Evolutionary conservation across 2,797 vertebrate genomes (phyloP).

Genomic region (Notoglanidium macrostoma): DNA sequence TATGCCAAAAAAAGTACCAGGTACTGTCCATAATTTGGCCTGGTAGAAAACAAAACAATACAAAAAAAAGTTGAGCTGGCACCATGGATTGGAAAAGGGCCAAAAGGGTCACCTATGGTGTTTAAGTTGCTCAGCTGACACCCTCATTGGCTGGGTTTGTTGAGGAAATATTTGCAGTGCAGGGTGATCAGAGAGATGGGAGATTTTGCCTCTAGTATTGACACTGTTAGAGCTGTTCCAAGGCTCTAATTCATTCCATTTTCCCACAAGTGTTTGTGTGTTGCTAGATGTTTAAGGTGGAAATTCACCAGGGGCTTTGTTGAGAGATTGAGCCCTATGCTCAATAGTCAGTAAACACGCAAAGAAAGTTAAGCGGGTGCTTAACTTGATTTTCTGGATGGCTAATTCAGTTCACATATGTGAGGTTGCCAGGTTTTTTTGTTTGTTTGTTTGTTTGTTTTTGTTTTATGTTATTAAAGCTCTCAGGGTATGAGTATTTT

Average conservation of each 20-base stretch:
- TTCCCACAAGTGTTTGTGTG: not conserved
- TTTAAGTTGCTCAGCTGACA: conserved; percentile 3
- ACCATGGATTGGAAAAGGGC: too few relatives aligned
- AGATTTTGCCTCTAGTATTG: conserved; percentile 35
- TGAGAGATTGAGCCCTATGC: not conserved
- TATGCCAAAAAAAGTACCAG: too few relatives aligned
- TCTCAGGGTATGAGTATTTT: not conserved
- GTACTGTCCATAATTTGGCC: too few relatives aligned
- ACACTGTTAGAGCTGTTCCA: conserved; percentile 20
- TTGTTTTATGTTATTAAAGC: not conserved
- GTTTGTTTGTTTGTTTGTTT: too few relatives aligned
- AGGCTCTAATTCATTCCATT: not conserved
- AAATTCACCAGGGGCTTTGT: not conserved
- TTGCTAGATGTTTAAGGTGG: not conserved
- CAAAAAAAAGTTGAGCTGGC: too few relatives aligned
- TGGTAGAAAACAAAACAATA: too few relatives aligned
- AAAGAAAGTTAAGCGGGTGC: not conserved
- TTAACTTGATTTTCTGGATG: not conserved
- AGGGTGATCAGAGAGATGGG: conserved; percentile 26
- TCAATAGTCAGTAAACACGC: not conserved
- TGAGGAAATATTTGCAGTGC: conserved; percentile 24
- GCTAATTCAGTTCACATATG: not conserved
- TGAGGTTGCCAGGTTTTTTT: not conserved
- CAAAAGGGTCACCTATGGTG: conserved; percentile 8
- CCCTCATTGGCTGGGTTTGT: conserved; percentile 7